Conservation (phyloP, 2,797 vertebrate genomes). For the Adelosebastes latens region DNA sequence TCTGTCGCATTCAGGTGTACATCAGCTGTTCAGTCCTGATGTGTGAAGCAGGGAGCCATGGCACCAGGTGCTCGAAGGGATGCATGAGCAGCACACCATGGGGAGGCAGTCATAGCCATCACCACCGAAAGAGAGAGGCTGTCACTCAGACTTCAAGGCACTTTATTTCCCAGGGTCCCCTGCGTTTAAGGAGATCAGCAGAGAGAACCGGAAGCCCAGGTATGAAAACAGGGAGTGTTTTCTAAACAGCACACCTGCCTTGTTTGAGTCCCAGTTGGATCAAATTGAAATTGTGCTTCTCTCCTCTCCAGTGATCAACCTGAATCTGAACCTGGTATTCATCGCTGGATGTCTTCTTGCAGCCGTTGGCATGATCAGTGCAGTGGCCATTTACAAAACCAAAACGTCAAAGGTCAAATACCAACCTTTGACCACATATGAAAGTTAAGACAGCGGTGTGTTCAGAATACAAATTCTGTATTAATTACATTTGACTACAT, state of each 20-base stretch:
- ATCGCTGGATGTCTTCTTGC: conserved; percentile 67
- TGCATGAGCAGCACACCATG: conserved; percentile 37
- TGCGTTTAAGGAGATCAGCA: conserved; percentile 60
- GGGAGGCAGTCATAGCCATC: background rate
- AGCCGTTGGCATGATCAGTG: conserved; percentile 57
- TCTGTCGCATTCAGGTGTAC: conserved; percentile 71
- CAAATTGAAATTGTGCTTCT: background rate
- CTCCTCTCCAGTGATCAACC: conserved; percentile 40
- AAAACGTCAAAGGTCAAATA: conserved; percentile 55
- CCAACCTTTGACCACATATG: conserved; percentile 38
- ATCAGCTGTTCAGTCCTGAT: conserved; percentile 81
- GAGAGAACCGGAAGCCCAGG: conserved; percentile 27
- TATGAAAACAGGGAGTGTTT: conserved; percentile 4
- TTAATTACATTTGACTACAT: background rate
- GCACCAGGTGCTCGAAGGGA: conserved; percentile 72
- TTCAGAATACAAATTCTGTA: background rate
- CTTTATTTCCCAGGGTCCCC: conserved; percentile 82
- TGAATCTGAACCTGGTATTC: conserved; percentile 72
- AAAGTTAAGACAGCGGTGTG: conserved; percentile 10
- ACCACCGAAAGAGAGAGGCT: conserved; percentile 58
- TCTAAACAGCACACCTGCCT: background rate
- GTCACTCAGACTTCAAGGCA: conserved; percentile 60
- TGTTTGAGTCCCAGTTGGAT: background rate
- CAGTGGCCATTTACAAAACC: conserved; percentile 55
- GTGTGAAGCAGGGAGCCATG: conserved; percentile 62